A percentile compares a stretch with the other conserved stretches of the same genome.
phyloP scores from a whole-genome alignment of 2,113 vertebrate genomes.

The Rhea pennata region DNA sequence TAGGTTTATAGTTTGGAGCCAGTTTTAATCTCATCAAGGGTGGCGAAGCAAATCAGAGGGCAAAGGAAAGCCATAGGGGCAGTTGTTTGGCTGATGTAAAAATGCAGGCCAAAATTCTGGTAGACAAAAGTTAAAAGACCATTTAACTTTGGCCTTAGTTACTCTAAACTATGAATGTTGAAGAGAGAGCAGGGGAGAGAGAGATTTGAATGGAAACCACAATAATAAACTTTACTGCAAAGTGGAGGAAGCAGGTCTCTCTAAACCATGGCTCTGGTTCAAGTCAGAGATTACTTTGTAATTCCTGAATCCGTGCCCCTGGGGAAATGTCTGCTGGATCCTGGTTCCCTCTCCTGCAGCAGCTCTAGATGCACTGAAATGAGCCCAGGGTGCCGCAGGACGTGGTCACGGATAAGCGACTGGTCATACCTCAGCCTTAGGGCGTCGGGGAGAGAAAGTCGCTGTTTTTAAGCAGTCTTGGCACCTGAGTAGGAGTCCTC shows the following conservation, averaged over 20 bases:
- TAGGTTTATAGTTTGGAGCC: neutral
- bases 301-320: conserved; percentile 59
- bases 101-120: neutral
- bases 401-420: neutral
- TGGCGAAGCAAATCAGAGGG: neutral
- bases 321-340: conserved; percentile 55
- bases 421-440: neutral
- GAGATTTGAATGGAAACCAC: conserved; percentile 37
- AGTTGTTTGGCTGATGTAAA: neutral
- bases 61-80: neutral
- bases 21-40: neutral
- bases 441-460: conserved; percentile 10
- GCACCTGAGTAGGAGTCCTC: conserved; percentile 44
- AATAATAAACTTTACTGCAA: conserved; percentile 49
- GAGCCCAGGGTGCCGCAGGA: neutral
- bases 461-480: conserved; percentile 29
- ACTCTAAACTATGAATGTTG: neutral
- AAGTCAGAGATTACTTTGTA: conserved; percentile 63
- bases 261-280: conserved; percentile 56
- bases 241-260: conserved; percentile 66
- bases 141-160: neutral
- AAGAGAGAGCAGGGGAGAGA: neutral
- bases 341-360: neutral
- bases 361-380: neutral
- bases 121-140: neutral